Evolutionary conservation across 1,140 invertebrate species (phyloP), one percentile per base, ranked within the genome.

Genomic region (Penaeus japonicus): DNA sequence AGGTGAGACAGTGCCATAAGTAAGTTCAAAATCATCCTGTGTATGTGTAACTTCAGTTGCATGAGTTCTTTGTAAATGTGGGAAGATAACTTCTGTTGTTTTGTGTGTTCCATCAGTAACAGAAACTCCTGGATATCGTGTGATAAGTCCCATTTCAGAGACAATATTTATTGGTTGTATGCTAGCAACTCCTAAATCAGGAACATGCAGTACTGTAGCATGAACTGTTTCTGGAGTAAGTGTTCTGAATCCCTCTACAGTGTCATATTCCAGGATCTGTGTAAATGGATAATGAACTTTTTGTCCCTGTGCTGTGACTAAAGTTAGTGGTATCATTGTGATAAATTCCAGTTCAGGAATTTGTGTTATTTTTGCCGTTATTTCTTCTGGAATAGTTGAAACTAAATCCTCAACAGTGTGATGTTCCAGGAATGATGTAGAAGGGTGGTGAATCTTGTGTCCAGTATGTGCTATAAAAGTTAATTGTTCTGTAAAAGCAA

Each of bases 111-210:
- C 47, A 55, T 59, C 79, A 55, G 5, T 30, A 47, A 55, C 54
- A 24, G 79, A 59, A 10, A 55, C 47, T 55, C 53, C 27, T 32
- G 84, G 84, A 32, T 53, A 78, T 20, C 77, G 35, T 24, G 35
- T 78, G 30, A 53, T 78, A n/a, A 85, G 73, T 57, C 84, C 84
- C 35, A 55, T 59, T 55, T 85, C 84, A 24, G 70, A 77, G 20
- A 85, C 73, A 35, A 85, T 30, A 35, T 65, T 85, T 57, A 85
- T 39, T 22, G 84, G 84, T 59, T 78, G 27, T 54, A 30, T 85
- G 27, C 35, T 85, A 35, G 84, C 84, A 77, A 55, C 35, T 17
- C 32, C 30, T 27, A 59, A 27, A n/a, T 77, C 53, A 20, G 70
- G 73, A 55, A 78, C 27, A 78, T 20, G 4, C 4, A 35, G 22